Evolutionary conservation across 2,113 vertebrate genomes (phyloP).

Genomic region (Chamaetylas fuelleborni): DNA sequence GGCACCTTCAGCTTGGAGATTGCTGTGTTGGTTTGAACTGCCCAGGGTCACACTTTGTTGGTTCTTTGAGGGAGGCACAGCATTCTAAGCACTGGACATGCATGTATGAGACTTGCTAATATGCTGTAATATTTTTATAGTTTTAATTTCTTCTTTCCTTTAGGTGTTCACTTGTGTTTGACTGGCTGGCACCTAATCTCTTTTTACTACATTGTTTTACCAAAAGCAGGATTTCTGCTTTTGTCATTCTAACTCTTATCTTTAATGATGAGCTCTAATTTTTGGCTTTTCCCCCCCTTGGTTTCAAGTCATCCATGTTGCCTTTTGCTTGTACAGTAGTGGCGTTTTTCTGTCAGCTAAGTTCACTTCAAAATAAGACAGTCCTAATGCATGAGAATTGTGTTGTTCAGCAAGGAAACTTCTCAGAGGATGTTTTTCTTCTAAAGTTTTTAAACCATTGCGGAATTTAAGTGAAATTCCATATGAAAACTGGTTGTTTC

Average conservation of each 20-base stretch:
- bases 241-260: conserved; percentile 27
- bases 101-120: not conserved
- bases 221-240: conserved; percentile 41
- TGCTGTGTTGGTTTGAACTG: conserved; percentile 65
- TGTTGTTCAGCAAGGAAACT: not conserved
- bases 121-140: not conserved
- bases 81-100: not conserved
- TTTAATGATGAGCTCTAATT: conserved; percentile 1
- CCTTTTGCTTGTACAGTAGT: conserved; percentile 7
- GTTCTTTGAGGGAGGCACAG: not conserved
- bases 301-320: conserved; percentile 5
- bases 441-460: not conserved
- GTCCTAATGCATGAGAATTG: not conserved
- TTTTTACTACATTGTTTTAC: conserved; percentile 65
- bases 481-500: not conserved
- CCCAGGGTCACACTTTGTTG: not conserved
- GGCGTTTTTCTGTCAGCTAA: conserved; percentile 24
- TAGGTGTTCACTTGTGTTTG: conserved; percentile 76
- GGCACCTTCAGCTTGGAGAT: not conserved
- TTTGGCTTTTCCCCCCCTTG: not conserved
- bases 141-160: conserved; percentile 60
- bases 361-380: not conserved
- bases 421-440: not conserved
- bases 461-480: not conserved
- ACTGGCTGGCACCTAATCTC: conserved; percentile 76